A percentile compares a stretch with the other conserved stretches of the same genome.
These are phyloP conservation scores for Athalia cordata DNA, from an alignment of 2,888 invertebrate genomes.

Conservation along the genomic window DNA sequence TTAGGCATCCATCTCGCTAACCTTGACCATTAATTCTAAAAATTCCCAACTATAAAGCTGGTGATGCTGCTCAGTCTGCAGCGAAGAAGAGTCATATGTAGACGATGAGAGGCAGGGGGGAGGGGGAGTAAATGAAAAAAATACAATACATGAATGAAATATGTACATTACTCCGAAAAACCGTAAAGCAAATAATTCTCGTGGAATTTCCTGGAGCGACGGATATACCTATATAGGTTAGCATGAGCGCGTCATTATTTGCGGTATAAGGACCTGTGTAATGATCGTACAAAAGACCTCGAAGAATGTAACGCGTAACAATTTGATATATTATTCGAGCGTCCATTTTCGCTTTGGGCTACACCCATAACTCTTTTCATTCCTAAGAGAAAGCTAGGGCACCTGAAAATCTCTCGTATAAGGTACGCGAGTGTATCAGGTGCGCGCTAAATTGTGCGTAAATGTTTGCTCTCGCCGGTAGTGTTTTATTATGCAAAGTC, in stretches of 20 bases:
- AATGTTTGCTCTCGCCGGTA: constrained; percentile 3
- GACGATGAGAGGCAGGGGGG: too few relatives aligned
- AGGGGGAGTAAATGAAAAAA: neutral
- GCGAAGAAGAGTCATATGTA: too few relatives aligned
- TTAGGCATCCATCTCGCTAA: neutral
- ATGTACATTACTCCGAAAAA: neutral
- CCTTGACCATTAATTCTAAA: constrained; percentile 20
- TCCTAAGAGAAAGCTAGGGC: constrained; percentile 37
- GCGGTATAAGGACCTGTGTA: too few relatives aligned
- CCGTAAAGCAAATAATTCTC: too few relatives aligned
- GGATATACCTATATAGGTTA: neutral
- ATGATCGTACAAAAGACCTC: too few relatives aligned
- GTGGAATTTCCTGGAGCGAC: too few relatives aligned
- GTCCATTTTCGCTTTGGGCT: constrained; percentile 14
- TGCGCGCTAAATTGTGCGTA: constrained; percentile 24
- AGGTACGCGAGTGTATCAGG: constrained; percentile 27
- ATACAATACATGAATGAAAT: neutral
- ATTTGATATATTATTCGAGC: neutral
- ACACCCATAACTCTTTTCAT: constrained; percentile 21
- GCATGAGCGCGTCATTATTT: too few relatives aligned
- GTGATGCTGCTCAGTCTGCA: neutral
- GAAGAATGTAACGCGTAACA: neutral
- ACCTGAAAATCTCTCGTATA: constrained; percentile 25
- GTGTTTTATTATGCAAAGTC: neutral
- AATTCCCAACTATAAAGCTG: neutral